Evolutionary conservation across 2,797 vertebrate genomes (phyloP).

Genomic region (Premnoplex brunnescens): DNA sequence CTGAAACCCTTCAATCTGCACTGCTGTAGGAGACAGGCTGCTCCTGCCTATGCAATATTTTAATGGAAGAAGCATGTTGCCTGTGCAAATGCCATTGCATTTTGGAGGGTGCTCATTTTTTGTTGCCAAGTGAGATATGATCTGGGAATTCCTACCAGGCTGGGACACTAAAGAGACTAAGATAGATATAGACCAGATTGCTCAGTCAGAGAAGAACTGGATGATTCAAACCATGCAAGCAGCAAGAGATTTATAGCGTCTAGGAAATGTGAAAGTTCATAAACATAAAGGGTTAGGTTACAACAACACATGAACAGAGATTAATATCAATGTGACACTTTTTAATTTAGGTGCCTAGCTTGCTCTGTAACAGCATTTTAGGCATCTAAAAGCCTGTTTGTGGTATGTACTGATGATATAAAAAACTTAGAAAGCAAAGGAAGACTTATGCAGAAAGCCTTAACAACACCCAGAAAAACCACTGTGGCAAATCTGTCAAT

Average conservation of each 20-base stretch:
- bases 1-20: background rate
- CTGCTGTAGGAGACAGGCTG: background rate
- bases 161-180: conserved; percentile 26
- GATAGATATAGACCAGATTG: conserved; percentile 50
- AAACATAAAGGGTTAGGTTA: conserved; percentile 52
- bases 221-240: conserved; percentile 54
- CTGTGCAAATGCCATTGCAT: background rate
- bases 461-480: background rate
- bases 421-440: background rate
- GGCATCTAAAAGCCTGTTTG: background rate
- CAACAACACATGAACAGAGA: conserved; percentile 51
- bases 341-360: conserved; percentile 6
- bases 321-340: conserved; percentile 13
- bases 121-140: conserved; percentile 25
- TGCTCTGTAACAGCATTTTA: background rate
- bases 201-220: background rate
- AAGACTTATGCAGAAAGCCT: background rate
- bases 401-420: background rate
- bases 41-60: background rate
- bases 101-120: conserved; percentile 15
- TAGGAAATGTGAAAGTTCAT: conserved; percentile 55
- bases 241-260: conserved; percentile 27
- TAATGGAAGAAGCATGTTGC: background rate
- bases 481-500: background rate
- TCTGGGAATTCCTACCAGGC: conserved; percentile 7